Conservation (phyloP, 1,140 invertebrate species). For the Solenopsis fugax region DNA sequence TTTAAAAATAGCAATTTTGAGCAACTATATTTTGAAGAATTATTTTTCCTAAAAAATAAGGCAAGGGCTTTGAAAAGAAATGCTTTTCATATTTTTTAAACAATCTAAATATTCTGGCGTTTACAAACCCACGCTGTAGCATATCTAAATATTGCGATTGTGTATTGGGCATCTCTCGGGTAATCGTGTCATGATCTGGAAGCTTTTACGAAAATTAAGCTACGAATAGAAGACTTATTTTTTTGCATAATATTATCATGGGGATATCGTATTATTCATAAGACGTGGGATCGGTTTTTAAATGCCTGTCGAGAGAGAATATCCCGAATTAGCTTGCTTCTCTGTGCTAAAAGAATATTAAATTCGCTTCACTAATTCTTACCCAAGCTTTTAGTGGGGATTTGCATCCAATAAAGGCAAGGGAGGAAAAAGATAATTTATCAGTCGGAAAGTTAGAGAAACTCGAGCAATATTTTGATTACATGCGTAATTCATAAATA, state of each 20-base stretch:
- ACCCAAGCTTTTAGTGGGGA: neutral
- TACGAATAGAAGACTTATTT: neutral
- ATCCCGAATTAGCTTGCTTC: neutral
- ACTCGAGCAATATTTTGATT: neutral
- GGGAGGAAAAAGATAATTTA: neutral
- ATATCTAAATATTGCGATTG: neutral
- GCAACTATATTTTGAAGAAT: neutral
- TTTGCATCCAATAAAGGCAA: neutral
- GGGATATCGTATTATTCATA: conserved; percentile 12
- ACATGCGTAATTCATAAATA: neutral
- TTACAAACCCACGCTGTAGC: neutral
- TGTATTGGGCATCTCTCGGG: neutral
- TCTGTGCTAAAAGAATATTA: neutral
- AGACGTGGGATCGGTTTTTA: neutral
- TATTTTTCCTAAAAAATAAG: neutral
- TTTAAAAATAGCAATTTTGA: neutral
- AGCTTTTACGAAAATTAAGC: conserved; percentile 35
- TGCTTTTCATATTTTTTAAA: neutral
- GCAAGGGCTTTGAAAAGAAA: neutral
- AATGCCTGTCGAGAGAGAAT: neutral
- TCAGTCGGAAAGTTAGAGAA: neutral
- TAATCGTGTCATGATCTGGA: neutral
- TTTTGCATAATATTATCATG: neutral
- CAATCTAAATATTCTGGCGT: neutral
- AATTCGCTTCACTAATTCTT: neutral